Evolutionary conservation across 2,797 vertebrate genomes (phyloP).

Genomic region (Myripristis jacobus): DNA sequence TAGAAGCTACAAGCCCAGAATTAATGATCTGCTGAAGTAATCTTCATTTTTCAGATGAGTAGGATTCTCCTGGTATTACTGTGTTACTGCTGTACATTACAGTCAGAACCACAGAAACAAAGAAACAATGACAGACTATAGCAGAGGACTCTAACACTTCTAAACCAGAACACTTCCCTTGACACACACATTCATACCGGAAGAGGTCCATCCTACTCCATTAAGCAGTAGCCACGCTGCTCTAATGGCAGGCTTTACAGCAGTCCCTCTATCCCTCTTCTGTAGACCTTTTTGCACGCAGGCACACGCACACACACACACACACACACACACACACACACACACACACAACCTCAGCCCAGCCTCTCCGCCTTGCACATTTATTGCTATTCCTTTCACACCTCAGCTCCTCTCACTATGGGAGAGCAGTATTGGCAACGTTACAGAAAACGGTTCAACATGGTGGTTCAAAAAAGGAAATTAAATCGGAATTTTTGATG

Average conservation of each 20-base stretch:
- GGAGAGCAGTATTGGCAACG: conserved; percentile 55
- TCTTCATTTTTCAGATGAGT: conserved; percentile 21
- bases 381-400: conserved; percentile 84
- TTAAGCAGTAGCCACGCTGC: conserved; percentile 58
- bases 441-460: conserved; percentile 63
- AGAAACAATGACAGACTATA: conserved; percentile 41
- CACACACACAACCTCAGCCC: conserved; percentile 5
- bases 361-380: conserved; percentile 51
- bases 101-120: conserved; percentile 21
- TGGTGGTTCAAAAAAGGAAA: conserved; percentile 67
- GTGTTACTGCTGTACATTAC: conserved; percentile 25
- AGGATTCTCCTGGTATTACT: conserved; percentile 21
- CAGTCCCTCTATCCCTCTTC: conserved; percentile 16
- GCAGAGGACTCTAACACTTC: background rate
- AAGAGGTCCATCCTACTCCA: conserved; percentile 66
- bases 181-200: conserved; percentile 48
- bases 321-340: conserved; percentile 16
- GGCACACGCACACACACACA: conserved; percentile 30
- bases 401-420: conserved; percentile 67
- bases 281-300: conserved; percentile 16
- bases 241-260: conserved; percentile 66
- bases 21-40: conserved; percentile 11
- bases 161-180: conserved; percentile 30
- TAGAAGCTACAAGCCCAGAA: conserved; percentile 23
- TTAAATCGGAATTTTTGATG: conserved; percentile 64